These are phyloP conservation scores for Lordiphosa mommai DNA, from an alignment of 1,140 invertebrate species.

Conservation along the genomic window DNA sequence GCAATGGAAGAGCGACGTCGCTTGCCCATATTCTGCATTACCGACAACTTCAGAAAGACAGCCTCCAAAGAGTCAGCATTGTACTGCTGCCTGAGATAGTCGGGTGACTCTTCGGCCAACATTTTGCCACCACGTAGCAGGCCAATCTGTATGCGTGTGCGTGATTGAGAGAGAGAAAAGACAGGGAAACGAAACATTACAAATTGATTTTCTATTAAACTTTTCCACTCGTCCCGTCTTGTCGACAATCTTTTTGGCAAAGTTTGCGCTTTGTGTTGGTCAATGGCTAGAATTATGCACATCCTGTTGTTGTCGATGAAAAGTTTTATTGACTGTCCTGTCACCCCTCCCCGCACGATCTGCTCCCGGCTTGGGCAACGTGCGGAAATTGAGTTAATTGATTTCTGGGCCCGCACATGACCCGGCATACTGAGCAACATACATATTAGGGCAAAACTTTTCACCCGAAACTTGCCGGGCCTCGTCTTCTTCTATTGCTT, in stretches of 20 bases:
- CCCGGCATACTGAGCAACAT: slow-evolving; percentile 48
- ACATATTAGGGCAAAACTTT: slow-evolving; percentile 41
- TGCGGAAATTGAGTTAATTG: slow-evolving; percentile 79
- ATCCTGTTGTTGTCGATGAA: slow-evolving; percentile 49
- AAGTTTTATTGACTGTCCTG: slow-evolving; percentile 64
- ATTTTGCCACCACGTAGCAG: slow-evolving; percentile 95
- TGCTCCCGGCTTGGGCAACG: slow-evolving; percentile 44
- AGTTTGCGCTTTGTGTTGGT: slow-evolving; percentile 32
- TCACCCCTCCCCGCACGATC: neutral
- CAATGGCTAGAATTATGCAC: slow-evolving; percentile 44
- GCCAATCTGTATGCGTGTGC: slow-evolving; percentile 85
- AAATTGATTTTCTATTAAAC: slow-evolving; percentile 62
- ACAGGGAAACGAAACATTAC: neutral
- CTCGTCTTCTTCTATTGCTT: slow-evolving; percentile 26
- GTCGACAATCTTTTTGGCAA: slow-evolving; percentile 22
- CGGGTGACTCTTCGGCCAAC: slow-evolving; percentile 94
- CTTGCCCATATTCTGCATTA: slow-evolving; percentile 89
- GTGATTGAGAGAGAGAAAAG: neutral
- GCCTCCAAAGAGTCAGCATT: slow-evolving; percentile 91
- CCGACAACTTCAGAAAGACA: slow-evolving; percentile 95
- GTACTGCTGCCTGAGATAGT: slow-evolving; percentile 88
- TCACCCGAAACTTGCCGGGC: slow-evolving; percentile 20
- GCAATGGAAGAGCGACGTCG: slow-evolving; percentile 88
- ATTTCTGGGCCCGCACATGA: slow-evolving; percentile 77
- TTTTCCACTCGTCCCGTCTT: slow-evolving; percentile 1